Base-by-base conservation (phyloP, 2,797 vertebrate genomes). In the Lutjanus argentimaculatus region DNA sequence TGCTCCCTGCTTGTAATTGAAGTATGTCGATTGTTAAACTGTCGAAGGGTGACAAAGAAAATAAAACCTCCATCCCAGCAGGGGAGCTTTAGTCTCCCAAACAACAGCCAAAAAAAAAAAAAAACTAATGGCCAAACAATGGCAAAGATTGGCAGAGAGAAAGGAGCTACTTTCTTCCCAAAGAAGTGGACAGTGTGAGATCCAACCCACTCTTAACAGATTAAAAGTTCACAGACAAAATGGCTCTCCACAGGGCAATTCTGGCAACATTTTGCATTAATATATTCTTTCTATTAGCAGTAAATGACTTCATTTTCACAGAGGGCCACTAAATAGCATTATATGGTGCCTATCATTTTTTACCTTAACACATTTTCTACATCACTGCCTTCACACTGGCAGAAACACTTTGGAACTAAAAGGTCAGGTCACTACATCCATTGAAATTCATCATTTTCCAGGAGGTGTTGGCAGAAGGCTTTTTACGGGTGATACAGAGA, bases 291-390 rank as follows among this genome's bases (percentile, higher is more conserved):
- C 36, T 72, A 71, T 82, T 75, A 78, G 66, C 53, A 1, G 3
- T 65, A 53, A 85, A 85, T 40, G 21, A 30, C 57, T 74, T 59
- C 14, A 42, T 71, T 62, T 76, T 62, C 73, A 69, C 57, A 75
- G n/a, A 65, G 58, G 67, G 64, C 7, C 55, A 74, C 49, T 63
- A 48, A 75, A 67, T 62, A 69, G 45, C 71, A 62, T 3, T 40
- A 53, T 67, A 68, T 15, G 52, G 30, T 42, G 72, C 69, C 22
- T 25, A 43, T 61, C 74, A 74, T 49, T 72, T 36, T 70, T 51
- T 55, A 77, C 6, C 30, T n/a, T 53, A 68, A 77, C 68, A 87
- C 22, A 21, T 1, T 56, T 67, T 72, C 58, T 62, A 21, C 2
- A 8, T 42, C 6, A 2, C 36, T 56, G 36, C 74, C 74, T 72